These are phyloP conservation scores for Cirrhinus molitorella DNA, from an alignment of 2,797 vertebrate genomes.

Conservation along the genomic window DNA sequence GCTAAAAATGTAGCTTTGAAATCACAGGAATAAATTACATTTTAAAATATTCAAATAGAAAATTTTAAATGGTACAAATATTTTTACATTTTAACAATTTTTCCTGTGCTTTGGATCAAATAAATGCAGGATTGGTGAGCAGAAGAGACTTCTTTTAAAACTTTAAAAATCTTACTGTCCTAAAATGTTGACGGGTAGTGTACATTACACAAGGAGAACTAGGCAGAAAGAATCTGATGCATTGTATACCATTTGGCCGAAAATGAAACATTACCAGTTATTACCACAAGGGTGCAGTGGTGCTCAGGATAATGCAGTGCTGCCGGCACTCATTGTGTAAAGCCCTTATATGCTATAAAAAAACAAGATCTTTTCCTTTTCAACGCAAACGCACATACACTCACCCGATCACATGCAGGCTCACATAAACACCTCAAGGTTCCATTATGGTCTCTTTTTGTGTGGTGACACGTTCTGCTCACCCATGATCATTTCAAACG, in stretches of 20 bases:
- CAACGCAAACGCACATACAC: not conserved
- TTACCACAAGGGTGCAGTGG: slow-evolving; percentile 74
- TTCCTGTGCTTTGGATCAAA: too few relatives aligned
- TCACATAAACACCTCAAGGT: slow-evolving; percentile 30
- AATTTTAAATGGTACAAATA: too few relatives aligned
- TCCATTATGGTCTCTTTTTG: slow-evolving; percentile 51
- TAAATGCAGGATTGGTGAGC: too few relatives aligned
- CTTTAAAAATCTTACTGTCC: too few relatives aligned
- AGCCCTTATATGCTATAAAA: slow-evolving; percentile 11
- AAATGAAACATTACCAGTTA: not conserved
- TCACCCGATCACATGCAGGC: not conserved
- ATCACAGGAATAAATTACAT: too few relatives aligned
- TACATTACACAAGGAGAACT: not conserved
- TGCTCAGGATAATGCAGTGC: slow-evolving; percentile 16
- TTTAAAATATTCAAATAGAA: too few relatives aligned
- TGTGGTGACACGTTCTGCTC: slow-evolving; percentile 50
- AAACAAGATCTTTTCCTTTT: slow-evolving; percentile 27
- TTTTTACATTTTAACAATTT: too few relatives aligned
- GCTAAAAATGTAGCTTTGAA: too few relatives aligned
- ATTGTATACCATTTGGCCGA: not conserved
- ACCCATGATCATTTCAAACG: slow-evolving; percentile 57
- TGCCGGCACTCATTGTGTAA: not conserved
- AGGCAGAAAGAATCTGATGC: not conserved
- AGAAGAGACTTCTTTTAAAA: too few relatives aligned
- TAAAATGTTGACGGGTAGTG: too few relatives aligned